A percentile compares a stretch with the other conserved stretches of the same genome.
phyloP scores from a whole-genome alignment of 2,888 invertebrate genomes.

The Xanthorhoe spadicearia region DNA sequence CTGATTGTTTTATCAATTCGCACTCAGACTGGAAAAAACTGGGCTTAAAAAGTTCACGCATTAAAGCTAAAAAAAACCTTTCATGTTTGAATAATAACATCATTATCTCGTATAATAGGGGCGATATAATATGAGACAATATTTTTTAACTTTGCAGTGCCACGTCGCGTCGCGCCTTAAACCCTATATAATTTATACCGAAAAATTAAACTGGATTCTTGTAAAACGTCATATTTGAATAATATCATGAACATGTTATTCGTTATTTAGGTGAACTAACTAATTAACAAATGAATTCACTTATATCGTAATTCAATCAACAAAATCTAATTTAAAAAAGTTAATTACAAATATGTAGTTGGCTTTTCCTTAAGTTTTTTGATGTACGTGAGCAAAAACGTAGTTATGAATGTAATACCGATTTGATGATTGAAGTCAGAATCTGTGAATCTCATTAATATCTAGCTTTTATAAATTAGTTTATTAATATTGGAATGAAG shows the following conservation, averaged over 20 bases:
- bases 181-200: too few species aligned
- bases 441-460: neutral
- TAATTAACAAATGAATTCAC: neutral
- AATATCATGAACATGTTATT: too few species aligned
- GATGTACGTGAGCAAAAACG: neutral
- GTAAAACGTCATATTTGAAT: too few species aligned
- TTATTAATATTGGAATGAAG: neutral
- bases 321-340: neutral
- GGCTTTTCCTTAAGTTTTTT: conserved; percentile 1
- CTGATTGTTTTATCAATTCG: conserved; percentile 1
- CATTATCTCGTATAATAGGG: too few species aligned
- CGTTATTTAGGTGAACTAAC: too few species aligned
- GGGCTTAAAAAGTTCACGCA: neutral
- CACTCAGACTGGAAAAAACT: too few species aligned
- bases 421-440: neutral
- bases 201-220: too few species aligned
- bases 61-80: too few species aligned
- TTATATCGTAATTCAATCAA: neutral
- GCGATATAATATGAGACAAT: too few species aligned
- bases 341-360: neutral
- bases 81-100: too few species aligned
- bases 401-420: neutral
- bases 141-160: too few species aligned
- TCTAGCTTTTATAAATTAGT: neutral
- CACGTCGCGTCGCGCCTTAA: too few species aligned